Base-by-base conservation (phyloP, 2,888 invertebrate genomes). In the Chironomus riparius region DNA sequence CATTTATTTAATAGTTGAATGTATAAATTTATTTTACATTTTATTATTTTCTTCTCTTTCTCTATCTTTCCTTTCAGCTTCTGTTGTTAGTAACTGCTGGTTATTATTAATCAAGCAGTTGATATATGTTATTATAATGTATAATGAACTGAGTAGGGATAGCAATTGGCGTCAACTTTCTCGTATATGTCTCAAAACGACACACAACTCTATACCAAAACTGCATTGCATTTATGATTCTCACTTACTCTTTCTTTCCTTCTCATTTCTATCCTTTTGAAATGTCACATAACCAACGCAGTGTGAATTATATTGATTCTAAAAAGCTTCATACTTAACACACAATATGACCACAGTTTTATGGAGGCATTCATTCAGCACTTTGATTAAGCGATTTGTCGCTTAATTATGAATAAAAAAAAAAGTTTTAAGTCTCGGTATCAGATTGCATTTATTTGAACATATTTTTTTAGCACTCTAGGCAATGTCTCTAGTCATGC, bases 291-390 rank as follows among this genome's bases (percentile, higher is more conserved):
- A 15, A 18, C 56, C 56, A 21, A 71, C 71, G 21, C 56, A 47
- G 50, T 70, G 70, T 13, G 71, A 71, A 15, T 71, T 71, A 50
- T 71, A 71, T 71, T 22, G 71, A 71, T 71, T 71, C 56, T 15
- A 56, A 1, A 56, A 56, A 56, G 56, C 56, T 38, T 38, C 10
- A 38, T 38, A 18, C 56, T 28, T 22, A 28, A 71, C 15, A 22
- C 71, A 15, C 71, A 71, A 50, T 56, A 28, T 73, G 72, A 73
- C 72, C 61, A 62, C 72, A 68, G 28, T 38, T 38, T 18, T 70
- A 10, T 50, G 48, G 48, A 70, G 47, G 70, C 70, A 24, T 71
- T 24, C 71, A 71, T 71, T 61, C 5, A 18, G 6, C 22, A 56
- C 15, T 71, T 48, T 47, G 15, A 47, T 47, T 69, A 69, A 69